phyloP scores from a whole-genome alignment of 2,888 invertebrate species.

The Pecten maximus region DNA sequence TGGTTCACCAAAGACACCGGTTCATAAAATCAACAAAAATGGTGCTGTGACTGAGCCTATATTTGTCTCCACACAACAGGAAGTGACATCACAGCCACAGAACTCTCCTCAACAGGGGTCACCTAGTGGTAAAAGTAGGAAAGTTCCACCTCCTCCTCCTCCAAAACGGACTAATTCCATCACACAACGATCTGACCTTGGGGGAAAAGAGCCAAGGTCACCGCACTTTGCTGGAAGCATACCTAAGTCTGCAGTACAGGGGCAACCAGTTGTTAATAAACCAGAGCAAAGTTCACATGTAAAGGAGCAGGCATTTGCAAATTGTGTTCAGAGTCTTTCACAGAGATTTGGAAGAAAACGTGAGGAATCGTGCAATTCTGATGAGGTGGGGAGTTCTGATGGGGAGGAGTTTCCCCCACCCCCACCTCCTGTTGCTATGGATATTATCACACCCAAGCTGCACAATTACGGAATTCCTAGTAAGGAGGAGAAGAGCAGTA shows the following conservation, averaged over 20 bases:
- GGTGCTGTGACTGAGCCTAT: conserved; percentile 59
- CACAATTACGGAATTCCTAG: conserved; percentile 77
- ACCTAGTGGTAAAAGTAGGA: conserved; percentile 63
- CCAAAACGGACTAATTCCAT: conserved; percentile 83
- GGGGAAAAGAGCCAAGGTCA: conserved; percentile 26
- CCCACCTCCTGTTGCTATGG: conserved; percentile 79
- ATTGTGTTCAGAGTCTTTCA: conserved; percentile 80
- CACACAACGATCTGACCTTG: conserved; percentile 55
- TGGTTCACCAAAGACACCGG: conserved; percentile 60
- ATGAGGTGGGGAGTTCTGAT: conserved; percentile 74
- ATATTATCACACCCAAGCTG: conserved; percentile 78
- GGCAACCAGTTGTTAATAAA: conserved; percentile 42
- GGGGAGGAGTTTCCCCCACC: conserved; percentile 80
- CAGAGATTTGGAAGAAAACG: conserved; percentile 78
- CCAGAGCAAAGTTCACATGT: not conserved
- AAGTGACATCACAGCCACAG: conserved; percentile 57
- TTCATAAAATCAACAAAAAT: conserved; percentile 55
- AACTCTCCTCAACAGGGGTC: conserved; percentile 66
- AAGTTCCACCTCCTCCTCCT: conserved; percentile 83
- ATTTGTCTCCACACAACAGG: conserved; percentile 65
- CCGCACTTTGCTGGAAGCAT: conserved; percentile 55
- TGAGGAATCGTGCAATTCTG: conserved; percentile 71
- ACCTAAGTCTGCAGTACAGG: conserved; percentile 51
- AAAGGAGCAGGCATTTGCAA: conserved; percentile 80
- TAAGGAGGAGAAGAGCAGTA: conserved; percentile 63